These are phyloP conservation scores for Typhlomys cinereus DNA, from an alignment of 2,113 vertebrate species.

Conservation along the genomic window DNA sequence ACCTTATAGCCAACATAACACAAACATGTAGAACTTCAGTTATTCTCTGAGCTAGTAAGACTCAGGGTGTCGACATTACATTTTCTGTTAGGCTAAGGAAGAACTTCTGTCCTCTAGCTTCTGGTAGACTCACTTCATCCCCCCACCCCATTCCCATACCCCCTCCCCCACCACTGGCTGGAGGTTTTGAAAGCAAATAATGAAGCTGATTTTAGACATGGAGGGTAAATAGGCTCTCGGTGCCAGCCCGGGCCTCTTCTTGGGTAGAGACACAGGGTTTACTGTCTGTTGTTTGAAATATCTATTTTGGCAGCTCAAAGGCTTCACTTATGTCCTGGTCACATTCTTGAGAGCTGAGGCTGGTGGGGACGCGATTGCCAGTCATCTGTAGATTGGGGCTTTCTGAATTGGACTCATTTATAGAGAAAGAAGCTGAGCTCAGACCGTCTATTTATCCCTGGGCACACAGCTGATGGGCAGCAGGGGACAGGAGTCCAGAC, in stretches of 20 bases:
- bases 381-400: not conserved
- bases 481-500: not conserved
- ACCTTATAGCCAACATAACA: not conserved
- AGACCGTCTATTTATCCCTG: not conserved
- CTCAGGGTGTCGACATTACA: rapidly evolving
- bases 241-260: constrained; percentile 25
- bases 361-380: constrained; percentile 28
- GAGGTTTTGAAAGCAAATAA: constrained; percentile 47
- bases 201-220: constrained; percentile 52
- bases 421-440: constrained; percentile 18
- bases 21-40: not conserved
- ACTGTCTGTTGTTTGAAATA: constrained; percentile 61
- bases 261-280: constrained; percentile 59
- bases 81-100: not conserved
- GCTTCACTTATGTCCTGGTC: constrained; percentile 50
- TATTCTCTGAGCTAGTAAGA: not conserved
- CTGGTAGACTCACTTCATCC: not conserved
- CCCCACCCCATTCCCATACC: too few species aligned
- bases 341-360: constrained; percentile 63
- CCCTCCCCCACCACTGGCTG: not conserved
- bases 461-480: constrained; percentile 25
- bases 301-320: constrained; percentile 66
- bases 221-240: constrained; percentile 36
- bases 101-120: not conserved
- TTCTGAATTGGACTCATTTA: constrained; percentile 59